These are phyloP conservation scores for Maniola hyperantus DNA, from an alignment of 2,888 invertebrate genomes.

Conservation along the genomic window DNA sequence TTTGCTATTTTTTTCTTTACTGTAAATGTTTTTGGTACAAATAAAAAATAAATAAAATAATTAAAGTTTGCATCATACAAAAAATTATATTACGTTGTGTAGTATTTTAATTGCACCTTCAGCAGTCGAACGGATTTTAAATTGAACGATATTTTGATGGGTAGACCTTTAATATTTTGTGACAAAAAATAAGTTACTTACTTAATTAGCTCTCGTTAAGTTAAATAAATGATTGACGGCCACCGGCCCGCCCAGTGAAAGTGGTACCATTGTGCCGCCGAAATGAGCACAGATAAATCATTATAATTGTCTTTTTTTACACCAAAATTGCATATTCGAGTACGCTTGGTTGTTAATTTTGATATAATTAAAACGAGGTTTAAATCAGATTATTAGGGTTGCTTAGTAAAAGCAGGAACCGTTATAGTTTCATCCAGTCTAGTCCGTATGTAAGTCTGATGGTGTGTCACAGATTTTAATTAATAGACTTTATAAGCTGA, in stretches of 20 bases:
- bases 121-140: constrained; percentile 10
- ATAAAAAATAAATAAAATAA: too few relatives aligned
- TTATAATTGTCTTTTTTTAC: constrained; percentile 33
- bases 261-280: constrained; percentile 37
- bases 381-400: background rate
- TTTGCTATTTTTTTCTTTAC: too few relatives aligned
- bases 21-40: too few relatives aligned
- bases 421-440: too few relatives aligned
- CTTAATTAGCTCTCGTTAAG: constrained; percentile 45
- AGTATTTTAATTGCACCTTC: background rate
- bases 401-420: too few relatives aligned
- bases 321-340: constrained; percentile 3
- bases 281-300: constrained; percentile 33
- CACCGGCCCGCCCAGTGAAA: constrained; percentile 37
- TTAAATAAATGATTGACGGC: constrained; percentile 38
- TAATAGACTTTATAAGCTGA: too few relatives aligned
- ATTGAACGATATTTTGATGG: constrained; percentile 39
- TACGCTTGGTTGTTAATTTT: constrained; percentile 15
- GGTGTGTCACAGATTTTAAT: too few relatives aligned
- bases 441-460: too few relatives aligned
- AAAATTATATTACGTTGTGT: too few relatives aligned
- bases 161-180: constrained; percentile 37
- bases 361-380: constrained; percentile 11
- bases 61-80: too few relatives aligned
- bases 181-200: constrained; percentile 43